Conservation (phyloP, 2,113 vertebrate genomes). For the Ameiurus melas region DNA sequence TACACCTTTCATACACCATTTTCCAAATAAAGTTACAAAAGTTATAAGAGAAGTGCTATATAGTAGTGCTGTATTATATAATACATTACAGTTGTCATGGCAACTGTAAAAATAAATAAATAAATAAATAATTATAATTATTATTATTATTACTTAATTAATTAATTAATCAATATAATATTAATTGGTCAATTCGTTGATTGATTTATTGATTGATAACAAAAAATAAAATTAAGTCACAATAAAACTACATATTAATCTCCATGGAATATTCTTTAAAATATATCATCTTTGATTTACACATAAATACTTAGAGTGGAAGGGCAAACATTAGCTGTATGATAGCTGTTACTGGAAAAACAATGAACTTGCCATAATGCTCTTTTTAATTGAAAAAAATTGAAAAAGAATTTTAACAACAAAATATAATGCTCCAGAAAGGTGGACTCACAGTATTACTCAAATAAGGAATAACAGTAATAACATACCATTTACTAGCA, state of each 20-base stretch:
- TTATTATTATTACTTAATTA: no score
- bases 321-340: neutral
- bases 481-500: neutral
- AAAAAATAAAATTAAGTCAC: neutral
- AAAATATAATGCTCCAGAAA: neutral
- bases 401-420: neutral
- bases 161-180: no score
- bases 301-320: no score
- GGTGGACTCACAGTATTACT: neutral
- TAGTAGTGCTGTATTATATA: neutral
- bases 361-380: neutral
- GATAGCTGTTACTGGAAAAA: neutral
- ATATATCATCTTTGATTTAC: no score
- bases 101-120: neutral
- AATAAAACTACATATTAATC: neutral
- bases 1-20: neutral
- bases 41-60: neutral
- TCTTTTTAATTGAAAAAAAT: neutral
- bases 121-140: neutral
- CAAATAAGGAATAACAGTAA: neutral
- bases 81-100: neutral
- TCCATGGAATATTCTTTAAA: neutral
- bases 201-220: neutral
- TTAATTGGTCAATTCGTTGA: no score
- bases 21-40: no score